Evolutionary conservation across 2,797 vertebrate genomes (phyloP), one percentile per base, ranked within the genome.

Genomic region (Astyanax mexicanus): DNA sequence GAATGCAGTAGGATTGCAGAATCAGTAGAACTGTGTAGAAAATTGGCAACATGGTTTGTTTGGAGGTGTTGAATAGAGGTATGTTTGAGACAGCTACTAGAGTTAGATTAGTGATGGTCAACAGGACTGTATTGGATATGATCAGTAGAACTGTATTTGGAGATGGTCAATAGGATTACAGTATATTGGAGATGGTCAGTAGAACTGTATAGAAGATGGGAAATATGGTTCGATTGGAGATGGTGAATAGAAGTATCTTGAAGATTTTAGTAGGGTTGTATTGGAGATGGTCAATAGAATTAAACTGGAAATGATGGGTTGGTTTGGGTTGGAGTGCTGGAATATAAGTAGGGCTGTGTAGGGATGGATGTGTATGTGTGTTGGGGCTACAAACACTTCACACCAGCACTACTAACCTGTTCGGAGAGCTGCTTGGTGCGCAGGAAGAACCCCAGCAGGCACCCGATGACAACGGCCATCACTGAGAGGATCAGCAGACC

Each of bases 401-500:
- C 17, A 37, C 2, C 10, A 55, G 38, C 66, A 88, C 35, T 66
- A 88, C 96, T 90, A 84, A 99, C 97, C 97, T 98, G 96, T 84
- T 95, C 95, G 0, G 96, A 95, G 83, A 99, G 96, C n/a, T 86
- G 92, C 17, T 90, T 91, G 0, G 97, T 96, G 89, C 97, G 92
- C 81, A 99, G 93, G 88, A 98, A 98, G 90, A 99, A 99, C 60
- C 97, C 97, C 0, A 98, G 88, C 68, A 98, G 95, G 86, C 97
- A 99, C 25, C 97, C 97, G 13, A 98, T 93, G 77, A 96, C 92
- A 84, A 99, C 97, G 0, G 97, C 98, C 66, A 99, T 27, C 78
- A 99, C 97, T 0, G 97, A 99, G 81, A 99, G 93, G 87, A 99
- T 96, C 83, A 99, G 96, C 80, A 99, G 93, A 19, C 97, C 96